phyloP scores from a whole-genome alignment of 2,888 invertebrate species.

The Drosophila neutralis region DNA sequence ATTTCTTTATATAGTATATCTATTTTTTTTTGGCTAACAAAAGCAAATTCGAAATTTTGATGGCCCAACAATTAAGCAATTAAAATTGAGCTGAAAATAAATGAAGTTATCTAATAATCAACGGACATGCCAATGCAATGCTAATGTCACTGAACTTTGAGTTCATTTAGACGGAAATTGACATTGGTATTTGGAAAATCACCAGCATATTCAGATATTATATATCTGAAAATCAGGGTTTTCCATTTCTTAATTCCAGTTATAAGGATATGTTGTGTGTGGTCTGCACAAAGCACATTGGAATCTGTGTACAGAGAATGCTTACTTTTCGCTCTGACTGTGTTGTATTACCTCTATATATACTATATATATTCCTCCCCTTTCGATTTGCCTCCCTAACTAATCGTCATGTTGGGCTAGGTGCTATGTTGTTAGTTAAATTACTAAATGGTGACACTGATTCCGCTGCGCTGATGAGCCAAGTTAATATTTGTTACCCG shows the following conservation, averaged over 20 bases:
- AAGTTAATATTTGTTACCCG: not conserved
- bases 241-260: not conserved
- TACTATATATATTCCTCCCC: not conserved
- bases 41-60: not conserved
- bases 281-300: too few relatives aligned
- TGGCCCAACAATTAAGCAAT: slow-evolving; percentile 25
- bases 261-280: too few relatives aligned
- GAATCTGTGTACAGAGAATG: too few relatives aligned
- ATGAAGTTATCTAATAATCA: slow-evolving; percentile 54
- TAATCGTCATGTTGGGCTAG: not conserved
- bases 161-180: slow-evolving; percentile 36
- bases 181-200: not conserved
- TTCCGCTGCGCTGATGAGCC: not conserved
- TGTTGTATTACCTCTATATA: not conserved
- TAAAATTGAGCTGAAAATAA: slow-evolving; percentile 40
- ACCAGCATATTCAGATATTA: not conserved
- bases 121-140: slow-evolving; percentile 60
- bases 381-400: not conserved
- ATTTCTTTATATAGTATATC: not conserved
- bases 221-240: not conserved
- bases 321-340: not conserved
- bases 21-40: not conserved
- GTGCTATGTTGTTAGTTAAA: not conserved
- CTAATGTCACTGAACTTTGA: slow-evolving; percentile 50
- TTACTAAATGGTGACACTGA: not conserved